A percentile compares a stretch with the other conserved stretches of the same genome.
Evolutionary conservation across 2,113 vertebrate genomes (phyloP).

Genomic region (Etia nguti): DNA sequence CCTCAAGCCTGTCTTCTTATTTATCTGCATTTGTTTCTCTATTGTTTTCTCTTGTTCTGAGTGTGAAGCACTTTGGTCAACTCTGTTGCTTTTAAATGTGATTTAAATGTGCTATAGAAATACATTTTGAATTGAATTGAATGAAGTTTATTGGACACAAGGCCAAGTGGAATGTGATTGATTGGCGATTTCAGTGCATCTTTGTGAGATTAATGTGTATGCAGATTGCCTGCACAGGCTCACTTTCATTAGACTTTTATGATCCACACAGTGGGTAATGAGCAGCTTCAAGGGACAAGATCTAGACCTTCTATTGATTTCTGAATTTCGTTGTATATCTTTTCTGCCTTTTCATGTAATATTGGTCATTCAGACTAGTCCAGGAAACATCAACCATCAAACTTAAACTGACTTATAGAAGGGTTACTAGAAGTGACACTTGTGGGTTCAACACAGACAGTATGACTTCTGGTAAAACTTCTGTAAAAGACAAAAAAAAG

Average conservation of each 20-base stretch:
- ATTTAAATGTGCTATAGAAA: not conserved
- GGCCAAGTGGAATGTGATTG: not conserved
- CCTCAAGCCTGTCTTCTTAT: not conserved
- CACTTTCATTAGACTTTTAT: not conserved
- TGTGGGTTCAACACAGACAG: not conserved
- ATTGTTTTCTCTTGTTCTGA: not conserved
- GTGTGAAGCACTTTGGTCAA: not conserved
- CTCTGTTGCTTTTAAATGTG: not conserved
- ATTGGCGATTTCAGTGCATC: not conserved
- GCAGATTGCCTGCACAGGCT: not conserved
- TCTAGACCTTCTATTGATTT: not conserved
- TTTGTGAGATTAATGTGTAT: not conserved
- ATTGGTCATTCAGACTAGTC: not conserved
- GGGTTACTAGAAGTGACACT: not conserved
- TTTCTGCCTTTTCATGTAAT: not conserved
- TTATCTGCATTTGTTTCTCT: not conserved
- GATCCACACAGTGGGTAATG: not conserved
- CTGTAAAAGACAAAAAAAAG: not conserved
- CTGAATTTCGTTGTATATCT: not conserved
- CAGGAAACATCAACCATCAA: not conserved
- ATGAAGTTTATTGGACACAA: not conserved
- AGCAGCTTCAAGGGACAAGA: not conserved
- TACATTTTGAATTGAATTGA: not conserved
- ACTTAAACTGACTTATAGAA: not conserved
- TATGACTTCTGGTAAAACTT: rapidly evolving